Conservation (phyloP, 2,113 vertebrate genomes). For the Gopherus evgoodei region DNA sequence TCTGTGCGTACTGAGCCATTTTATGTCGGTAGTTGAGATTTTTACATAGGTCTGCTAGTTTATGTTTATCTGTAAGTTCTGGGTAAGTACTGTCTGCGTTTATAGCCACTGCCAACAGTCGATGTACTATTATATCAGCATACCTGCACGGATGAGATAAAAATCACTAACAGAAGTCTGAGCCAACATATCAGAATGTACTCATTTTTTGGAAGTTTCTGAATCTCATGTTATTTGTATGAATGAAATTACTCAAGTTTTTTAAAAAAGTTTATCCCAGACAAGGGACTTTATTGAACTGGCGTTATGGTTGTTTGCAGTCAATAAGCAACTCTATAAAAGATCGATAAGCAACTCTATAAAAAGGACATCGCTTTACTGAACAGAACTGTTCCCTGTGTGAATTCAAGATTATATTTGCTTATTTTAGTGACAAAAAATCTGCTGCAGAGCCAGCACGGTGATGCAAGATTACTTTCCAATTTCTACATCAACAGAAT, state of each 20-base stretch:
- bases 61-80: slow-evolving; percentile 94
- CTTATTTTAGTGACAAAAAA: background rate
- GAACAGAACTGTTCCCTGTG: background rate
- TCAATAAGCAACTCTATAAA: background rate
- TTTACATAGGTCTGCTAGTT: slow-evolving; percentile 90
- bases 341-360: background rate
- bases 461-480: background rate
- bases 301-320: background rate
- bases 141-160: slow-evolving; percentile 80
- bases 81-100: slow-evolving; percentile 93
- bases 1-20: slow-evolving; percentile 98
- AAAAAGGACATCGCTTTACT: background rate
- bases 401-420: background rate
- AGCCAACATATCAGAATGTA: background rate
- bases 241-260: background rate
- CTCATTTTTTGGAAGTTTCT: background rate
- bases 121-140: slow-evolving; percentile 95
- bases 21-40: slow-evolving; percentile 98
- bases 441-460: background rate
- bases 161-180: background rate
- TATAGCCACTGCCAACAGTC: slow-evolving; percentile 92
- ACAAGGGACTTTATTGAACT: background rate
- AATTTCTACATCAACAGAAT: background rate
- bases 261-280: background rate
- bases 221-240: background rate